phyloP scores from a whole-genome alignment of 2,888 invertebrate species.

The Dysmachus trigonus region DNA sequence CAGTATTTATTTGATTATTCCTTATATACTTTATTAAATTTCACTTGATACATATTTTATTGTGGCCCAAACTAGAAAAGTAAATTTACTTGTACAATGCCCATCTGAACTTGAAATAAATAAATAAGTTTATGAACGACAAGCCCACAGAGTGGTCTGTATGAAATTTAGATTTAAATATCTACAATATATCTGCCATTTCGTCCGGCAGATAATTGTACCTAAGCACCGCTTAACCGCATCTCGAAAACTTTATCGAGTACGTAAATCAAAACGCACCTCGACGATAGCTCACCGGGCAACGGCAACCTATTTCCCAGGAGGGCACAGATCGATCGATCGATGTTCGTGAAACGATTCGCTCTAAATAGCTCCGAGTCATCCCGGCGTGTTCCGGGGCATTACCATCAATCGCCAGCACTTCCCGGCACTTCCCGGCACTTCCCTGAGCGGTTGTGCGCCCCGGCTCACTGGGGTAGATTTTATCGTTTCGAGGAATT shows the following conservation, averaged over 20 bases:
- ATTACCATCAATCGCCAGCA: background rate
- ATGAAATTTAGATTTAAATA: background rate
- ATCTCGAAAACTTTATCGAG: background rate
- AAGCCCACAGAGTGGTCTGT: background rate
- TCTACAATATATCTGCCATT: too few relatives aligned
- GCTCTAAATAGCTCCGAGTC: background rate
- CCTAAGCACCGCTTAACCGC: background rate
- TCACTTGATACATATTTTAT: too few relatives aligned
- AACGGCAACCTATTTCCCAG: background rate
- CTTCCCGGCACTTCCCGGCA: background rate
- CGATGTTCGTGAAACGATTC: background rate
- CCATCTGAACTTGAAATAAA: too few relatives aligned
- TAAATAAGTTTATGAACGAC: background rate
- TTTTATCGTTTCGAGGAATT: constrained; percentile 15
- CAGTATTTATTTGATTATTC: too few relatives aligned
- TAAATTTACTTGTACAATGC: too few relatives aligned
- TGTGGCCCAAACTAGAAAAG: too few relatives aligned
- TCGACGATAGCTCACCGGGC: background rate
- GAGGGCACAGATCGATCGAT: background rate
- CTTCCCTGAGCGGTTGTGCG: background rate
- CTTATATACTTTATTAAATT: too few relatives aligned
- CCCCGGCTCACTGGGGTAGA: background rate
- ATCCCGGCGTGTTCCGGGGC: background rate
- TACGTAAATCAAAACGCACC: background rate
- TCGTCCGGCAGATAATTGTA: background rate